Evolutionary conservation across 2,888 invertebrate species (phyloP).

Genomic region (Saturnia pavonia): DNA sequence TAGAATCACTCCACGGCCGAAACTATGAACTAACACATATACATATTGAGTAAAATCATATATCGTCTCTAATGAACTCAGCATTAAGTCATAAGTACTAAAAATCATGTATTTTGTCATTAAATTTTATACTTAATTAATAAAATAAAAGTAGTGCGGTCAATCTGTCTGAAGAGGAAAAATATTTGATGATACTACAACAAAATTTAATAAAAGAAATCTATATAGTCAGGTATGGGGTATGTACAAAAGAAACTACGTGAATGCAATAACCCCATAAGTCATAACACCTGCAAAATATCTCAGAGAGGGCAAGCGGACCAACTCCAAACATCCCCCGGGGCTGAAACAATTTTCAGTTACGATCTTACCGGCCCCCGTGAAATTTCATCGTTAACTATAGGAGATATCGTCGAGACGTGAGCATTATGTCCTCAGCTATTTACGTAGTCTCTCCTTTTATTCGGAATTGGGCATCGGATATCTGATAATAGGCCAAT

Average conservation of each 20-base stretch:
- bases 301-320: slow-evolving; percentile 48
- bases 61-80: no score
- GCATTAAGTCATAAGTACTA: no score
- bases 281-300: slow-evolving; percentile 68
- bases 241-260: slow-evolving; percentile 2
- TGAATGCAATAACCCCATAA: slow-evolving; percentile 49
- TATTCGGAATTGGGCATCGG: slow-evolving; percentile 12
- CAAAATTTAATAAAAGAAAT: background rate
- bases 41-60: no score
- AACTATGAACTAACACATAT: no score
- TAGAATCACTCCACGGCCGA: no score
- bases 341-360: slow-evolving; percentile 71
- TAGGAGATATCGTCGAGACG: slow-evolving; percentile 68
- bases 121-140: no score
- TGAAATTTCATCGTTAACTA: slow-evolving; percentile 29
- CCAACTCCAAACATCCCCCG: slow-evolving; percentile 51
- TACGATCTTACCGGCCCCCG: slow-evolving; percentile 50
- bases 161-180: no score
- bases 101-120: no score
- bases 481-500: slow-evolving; percentile 14
- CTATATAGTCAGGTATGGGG: background rate
- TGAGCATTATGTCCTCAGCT: slow-evolving; percentile 40
- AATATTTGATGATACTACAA: background rate
- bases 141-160: no score
- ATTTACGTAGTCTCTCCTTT: slow-evolving; percentile 14